Conservation (phyloP, 2,888 invertebrate species). For the Punctoribates punctum region DNA sequence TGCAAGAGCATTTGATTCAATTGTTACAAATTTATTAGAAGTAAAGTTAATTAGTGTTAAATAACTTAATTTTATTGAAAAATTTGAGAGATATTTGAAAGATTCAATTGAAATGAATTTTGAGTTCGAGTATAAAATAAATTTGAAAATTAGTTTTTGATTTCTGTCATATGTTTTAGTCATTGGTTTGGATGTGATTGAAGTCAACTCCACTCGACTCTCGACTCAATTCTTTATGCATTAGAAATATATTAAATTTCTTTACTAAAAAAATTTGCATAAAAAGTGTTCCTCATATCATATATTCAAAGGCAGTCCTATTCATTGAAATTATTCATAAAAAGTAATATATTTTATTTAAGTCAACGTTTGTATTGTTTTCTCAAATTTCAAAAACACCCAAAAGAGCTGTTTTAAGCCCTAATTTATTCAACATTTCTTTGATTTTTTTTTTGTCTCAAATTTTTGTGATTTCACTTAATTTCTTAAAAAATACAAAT, state of each 20-base stretch:
- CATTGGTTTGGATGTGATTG: background rate
- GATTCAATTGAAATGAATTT: background rate
- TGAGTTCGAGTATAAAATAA: background rate
- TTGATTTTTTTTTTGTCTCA: background rate
- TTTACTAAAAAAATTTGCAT: background rate
- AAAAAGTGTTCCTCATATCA: background rate
- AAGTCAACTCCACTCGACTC: background rate
- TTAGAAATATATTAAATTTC: slow-evolving; percentile 24
- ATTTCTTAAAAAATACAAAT: no score
- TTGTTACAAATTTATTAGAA: no score
- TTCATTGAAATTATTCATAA: background rate
- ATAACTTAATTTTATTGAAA: no score
- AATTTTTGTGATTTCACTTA: background rate
- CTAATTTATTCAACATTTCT: background rate
- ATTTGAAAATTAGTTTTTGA: slow-evolving; percentile 3
- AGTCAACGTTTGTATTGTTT: slow-evolving; percentile 10
- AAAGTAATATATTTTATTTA: slow-evolving; percentile 17
- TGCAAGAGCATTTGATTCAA: no score
- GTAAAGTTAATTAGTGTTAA: no score
- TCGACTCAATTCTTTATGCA: slow-evolving; percentile 4
- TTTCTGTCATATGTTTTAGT: background rate
- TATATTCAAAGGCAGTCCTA: background rate
- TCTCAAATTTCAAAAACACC: background rate
- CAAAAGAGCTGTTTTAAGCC: background rate
- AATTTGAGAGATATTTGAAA: background rate